Base-by-base conservation (phyloP, 2,113 vertebrate genomes). In the Epinephelus cyanopodus region DNA sequence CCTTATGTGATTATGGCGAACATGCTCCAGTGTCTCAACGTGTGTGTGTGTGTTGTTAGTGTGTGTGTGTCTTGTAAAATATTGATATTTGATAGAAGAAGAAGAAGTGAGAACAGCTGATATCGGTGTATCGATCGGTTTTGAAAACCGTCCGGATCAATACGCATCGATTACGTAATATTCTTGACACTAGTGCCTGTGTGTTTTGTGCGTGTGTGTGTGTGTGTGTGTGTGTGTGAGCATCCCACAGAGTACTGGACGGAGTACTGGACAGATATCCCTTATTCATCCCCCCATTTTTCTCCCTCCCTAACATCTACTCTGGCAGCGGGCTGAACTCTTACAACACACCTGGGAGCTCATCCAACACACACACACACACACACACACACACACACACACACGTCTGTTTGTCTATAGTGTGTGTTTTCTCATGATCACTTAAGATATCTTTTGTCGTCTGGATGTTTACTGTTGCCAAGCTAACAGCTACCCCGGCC, bases 1-100 rank as follows among this genome's bases (percentile, higher is more conserved):
- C 52, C 33, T 93, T 79, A 85, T 89, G 84, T 84, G 89, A 88
- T 90, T 90, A 91, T 84, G 70, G 77, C 67, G 64, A 89, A 85
- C 84, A 87, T 80, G 85, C 77, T 88, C 68, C 77, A 83, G 73
- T 62, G 79, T 82, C 19, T 5, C 70, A 77, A 62, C 3, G 3
- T 29, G 29, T 29, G 29, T 29, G 27, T 29, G 29, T 29, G 29
- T 29, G 29, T 29, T 29, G 29, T 4, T 29, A 29, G 29, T 29
- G 29, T 29, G 29, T 29, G 29, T 29, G 29, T 29, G 29, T 29
- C 29, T 29, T 29, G 29, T 29, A 29, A 29, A 29, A 29, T 29
- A 29, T 29, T 29, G 29, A 29, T 29, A 29, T 29, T 29, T 29
- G 29, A 29, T 29, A 29, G 29, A 29, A 29, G 29, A 29, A n/a